A percentile compares a stretch with the other conserved stretches of the same genome.
These are phyloP conservation scores for Neomonachus schauinslandi DNA, from an alignment of 2,113 vertebrate species.

Conservation along the genomic window DNA sequence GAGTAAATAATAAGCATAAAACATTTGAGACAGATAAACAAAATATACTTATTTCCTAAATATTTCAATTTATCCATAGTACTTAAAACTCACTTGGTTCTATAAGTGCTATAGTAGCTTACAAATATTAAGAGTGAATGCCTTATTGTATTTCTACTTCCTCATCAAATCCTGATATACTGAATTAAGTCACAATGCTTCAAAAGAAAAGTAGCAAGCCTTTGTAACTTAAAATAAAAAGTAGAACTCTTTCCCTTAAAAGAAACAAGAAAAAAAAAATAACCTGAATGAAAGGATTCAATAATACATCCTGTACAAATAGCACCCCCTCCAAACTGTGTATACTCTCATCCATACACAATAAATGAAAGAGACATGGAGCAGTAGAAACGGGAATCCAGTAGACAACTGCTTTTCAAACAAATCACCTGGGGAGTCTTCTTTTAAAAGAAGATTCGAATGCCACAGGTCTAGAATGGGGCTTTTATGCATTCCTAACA, in stretches of 20 bases:
- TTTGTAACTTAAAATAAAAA: neutral
- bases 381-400: neutral
- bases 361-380: neutral
- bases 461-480: neutral
- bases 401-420: neutral
- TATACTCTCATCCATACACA: neutral
- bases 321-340: neutral
- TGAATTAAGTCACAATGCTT: neutral
- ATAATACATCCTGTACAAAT: neutral
- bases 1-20: neutral
- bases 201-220: neutral
- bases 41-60: neutral
- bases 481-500: neutral
- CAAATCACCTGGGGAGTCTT: neutral
- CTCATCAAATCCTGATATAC: neutral
- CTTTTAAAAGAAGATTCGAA: neutral
- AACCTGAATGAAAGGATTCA: neutral
- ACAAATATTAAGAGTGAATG: neutral
- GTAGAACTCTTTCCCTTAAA: neutral
- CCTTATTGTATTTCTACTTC: neutral
- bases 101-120: neutral
- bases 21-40: neutral
- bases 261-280: neutral
- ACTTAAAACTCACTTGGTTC: neutral
- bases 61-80: conserved; percentile 11